Evolutionary conservation across 2,113 vertebrate species (phyloP), one percentile per base, ranked within the genome.

Genomic region (Callospermophilus lateralis): DNA sequence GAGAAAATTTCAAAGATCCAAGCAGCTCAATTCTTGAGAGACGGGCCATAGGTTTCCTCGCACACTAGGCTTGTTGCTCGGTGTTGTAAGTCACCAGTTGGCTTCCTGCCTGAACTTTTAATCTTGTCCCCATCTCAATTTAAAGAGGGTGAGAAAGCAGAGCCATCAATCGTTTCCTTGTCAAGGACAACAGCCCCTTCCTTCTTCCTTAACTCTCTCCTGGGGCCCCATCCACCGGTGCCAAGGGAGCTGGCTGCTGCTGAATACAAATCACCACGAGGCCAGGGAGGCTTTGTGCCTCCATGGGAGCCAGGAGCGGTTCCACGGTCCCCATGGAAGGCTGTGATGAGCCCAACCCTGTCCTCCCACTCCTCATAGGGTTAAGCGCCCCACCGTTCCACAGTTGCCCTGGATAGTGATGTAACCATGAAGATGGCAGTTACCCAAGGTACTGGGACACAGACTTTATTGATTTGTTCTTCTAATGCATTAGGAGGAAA

Each of bases 41-140:
- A 84, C 84, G 92, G 95, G 77, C 93, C 78, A 90, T 19, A 89
- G 63, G 76, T 97, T 98, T 97, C n/a, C 92, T 98, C 84, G 86
- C 55, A 67, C 68, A 78, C 89, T 51, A 34, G 92, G 78, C 61
- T 95, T 0, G 63, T 98, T 97, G 97, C 97, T 98, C 97, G 87
- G 95, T 97, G 81, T 77, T 98, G 78, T 96, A 98, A 98, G 95
- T 97, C 97, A 98, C 92, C 96, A 97, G 58, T 63, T 98, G 98
- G 98, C 97, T 97, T 98, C 89, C 84, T 98, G 98, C 98, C 98
- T 98, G 97, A 97, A 95, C 85, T 98, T 97, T 98, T 98, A 98
- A 97, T 97, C 97, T 97, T 96, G 94, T 98, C 97, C 96, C 95
- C 85, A 45, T 97, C 97, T 98, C 95, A 90, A 93, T 96, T 97